Percentiles rank a stretch among this genome's conserved stretches.
Conservation (phyloP, 2,113 vertebrate species). For the Epinephelus moara region DNA sequence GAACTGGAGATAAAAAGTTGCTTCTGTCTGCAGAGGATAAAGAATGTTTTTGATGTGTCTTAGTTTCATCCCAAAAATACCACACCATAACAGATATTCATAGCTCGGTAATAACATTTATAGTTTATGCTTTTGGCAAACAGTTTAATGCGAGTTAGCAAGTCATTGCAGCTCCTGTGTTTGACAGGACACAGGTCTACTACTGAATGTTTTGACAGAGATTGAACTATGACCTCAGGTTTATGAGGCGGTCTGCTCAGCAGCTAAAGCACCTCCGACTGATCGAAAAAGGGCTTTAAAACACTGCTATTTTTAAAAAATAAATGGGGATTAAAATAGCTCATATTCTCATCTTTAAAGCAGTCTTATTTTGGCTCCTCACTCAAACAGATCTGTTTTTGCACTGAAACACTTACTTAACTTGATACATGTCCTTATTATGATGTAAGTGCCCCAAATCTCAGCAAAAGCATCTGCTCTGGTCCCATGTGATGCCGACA, state of each 20-base stretch:
- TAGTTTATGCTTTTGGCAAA: background rate
- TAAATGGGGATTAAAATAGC: slow-evolving; percentile 1
- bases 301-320: slow-evolving; percentile 3
- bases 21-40: slow-evolving; percentile 7
- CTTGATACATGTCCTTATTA: slow-evolving; percentile 19
- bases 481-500: slow-evolving; percentile 51
- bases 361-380: slow-evolving; percentile 13
- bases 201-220: slow-evolving; percentile 34
- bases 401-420: slow-evolving; percentile 6
- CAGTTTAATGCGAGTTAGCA: background rate
- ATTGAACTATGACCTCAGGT: background rate
- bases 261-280: background rate
- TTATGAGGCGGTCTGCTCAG: slow-evolving; percentile 10
- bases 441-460: slow-evolving; percentile 38
- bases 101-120: background rate
- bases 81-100: background rate
- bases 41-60: background rate
- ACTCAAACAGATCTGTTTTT: slow-evolving; percentile 32
- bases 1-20: background rate
- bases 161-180: background rate
- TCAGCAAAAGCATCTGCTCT: slow-evolving; percentile 44
- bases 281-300: background rate
- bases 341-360: background rate
- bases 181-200: slow-evolving; percentile 1
- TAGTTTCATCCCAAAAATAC: background rate